These are phyloP conservation scores for Meloidogyne exigua DNA, from an alignment of 1,140 invertebrate species.

Conservation along the genomic window DNA sequence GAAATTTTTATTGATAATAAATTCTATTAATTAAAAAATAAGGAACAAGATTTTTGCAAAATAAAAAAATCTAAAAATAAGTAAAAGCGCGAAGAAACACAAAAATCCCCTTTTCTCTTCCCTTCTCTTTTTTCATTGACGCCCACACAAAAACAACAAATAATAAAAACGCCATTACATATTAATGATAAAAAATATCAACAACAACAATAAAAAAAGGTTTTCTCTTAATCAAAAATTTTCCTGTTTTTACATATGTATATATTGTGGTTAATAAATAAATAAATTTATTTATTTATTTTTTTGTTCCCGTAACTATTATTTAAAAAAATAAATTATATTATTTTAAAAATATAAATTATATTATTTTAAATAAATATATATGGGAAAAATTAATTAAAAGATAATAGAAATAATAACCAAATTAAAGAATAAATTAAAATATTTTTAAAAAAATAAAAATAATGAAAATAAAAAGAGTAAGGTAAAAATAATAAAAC, in stretches of 20 bases:
- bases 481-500: no score
- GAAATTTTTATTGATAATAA: no score
- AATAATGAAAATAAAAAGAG: no score
- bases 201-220: not conserved
- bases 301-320: not conserved
- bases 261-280: not conserved
- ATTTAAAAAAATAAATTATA: not conserved
- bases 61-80: not conserved
- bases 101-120: not conserved
- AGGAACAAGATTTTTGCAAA: not conserved
- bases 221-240: not conserved
- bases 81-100: not conserved
- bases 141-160: constrained; percentile 1
- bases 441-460: no score
- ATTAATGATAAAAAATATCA: constrained; percentile 1
- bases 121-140: not conserved
- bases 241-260: not conserved
- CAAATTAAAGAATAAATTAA: no score
- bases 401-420: no score
- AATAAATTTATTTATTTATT: not conserved
- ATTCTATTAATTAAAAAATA: not conserved
- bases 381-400: no score
- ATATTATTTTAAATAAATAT: no score
- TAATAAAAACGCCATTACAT: not conserved
- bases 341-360: not conserved